Conservation (phyloP, 2,888 invertebrate species). For the Leptogaster cylindrica region DNA sequence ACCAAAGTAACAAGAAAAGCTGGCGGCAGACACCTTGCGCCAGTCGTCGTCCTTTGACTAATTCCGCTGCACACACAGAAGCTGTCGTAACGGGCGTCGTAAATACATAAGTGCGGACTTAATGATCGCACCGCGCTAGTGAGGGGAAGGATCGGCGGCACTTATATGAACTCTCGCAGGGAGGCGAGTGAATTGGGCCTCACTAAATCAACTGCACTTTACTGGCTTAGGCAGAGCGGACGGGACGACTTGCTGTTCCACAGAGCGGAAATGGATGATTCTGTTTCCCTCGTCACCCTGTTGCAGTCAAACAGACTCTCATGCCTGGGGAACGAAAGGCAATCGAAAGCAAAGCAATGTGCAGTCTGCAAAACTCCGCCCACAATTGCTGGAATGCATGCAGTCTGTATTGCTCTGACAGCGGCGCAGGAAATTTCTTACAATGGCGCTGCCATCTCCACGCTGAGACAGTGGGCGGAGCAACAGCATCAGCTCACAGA, state of each 20-base stretch:
- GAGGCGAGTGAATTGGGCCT: constrained; percentile 24
- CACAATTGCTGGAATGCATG: too few relatives aligned
- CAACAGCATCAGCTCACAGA: too few relatives aligned
- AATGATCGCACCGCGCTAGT: constrained; percentile 25
- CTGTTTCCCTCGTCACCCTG: not conserved
- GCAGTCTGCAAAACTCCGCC: not conserved
- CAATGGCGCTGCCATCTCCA: too few relatives aligned
- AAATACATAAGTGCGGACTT: constrained; percentile 38
- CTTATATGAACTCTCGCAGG: constrained; percentile 28
- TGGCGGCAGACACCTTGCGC: constrained; percentile 1
- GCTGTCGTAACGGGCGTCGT: constrained; percentile 10
- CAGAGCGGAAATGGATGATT: not conserved
- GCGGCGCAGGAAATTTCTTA: too few relatives aligned
- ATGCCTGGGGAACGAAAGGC: not conserved
- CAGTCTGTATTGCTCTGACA: too few relatives aligned
- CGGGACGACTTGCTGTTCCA: not conserved
- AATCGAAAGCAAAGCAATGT: not conserved
- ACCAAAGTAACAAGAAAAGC: not conserved
- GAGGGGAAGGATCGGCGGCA: constrained; percentile 22
- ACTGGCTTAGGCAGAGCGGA: constrained; percentile 17
- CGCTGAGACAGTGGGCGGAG: too few relatives aligned
- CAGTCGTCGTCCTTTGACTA: constrained; percentile 9
- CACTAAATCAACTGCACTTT: constrained; percentile 30
- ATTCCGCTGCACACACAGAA: constrained; percentile 2
- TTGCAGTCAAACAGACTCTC: not conserved